These are phyloP conservation scores for Hydra vulgaris DNA, from an alignment of 30 jellyfish, hydroid and myxozoan species.

Conservation along the genomic window DNA sequence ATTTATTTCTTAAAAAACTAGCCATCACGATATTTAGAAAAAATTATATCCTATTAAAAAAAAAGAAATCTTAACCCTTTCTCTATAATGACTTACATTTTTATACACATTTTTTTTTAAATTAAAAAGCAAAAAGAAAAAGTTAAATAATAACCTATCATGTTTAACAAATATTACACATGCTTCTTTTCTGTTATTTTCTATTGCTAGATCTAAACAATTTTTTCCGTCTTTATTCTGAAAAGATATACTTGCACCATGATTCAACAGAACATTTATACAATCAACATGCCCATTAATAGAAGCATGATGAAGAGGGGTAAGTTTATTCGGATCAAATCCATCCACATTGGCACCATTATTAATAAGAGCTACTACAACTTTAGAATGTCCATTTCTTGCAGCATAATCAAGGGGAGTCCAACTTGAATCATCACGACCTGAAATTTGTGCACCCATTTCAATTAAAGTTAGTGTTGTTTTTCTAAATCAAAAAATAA, in stretches of 20 bases:
- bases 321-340: slow-evolving; percentile 44
- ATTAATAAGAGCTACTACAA: slow-evolving; percentile 50
- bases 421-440: slow-evolving; percentile 90
- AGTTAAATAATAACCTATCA: no score
- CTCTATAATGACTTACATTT: no score
- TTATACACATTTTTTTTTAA: no score
- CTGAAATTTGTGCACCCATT: slow-evolving; percentile 91
- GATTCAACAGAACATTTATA: slow-evolving; percentile 50
- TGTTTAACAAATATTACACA: slow-evolving; percentile 86
- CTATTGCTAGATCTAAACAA: slow-evolving; percentile 87
- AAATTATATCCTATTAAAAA: no score
- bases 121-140: no score
- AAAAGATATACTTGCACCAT: slow-evolving; percentile 68
- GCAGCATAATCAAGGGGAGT: slow-evolving; percentile 97
- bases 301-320: slow-evolving; percentile 94
- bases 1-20: no score
- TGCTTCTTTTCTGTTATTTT: slow-evolving; percentile 50
- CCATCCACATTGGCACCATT: slow-evolving; percentile 97
- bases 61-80: no score
- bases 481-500: slow-evolving; percentile 36
- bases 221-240: slow-evolving; percentile 52
- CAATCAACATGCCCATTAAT: slow-evolving; percentile 79
- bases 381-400: slow-evolving; percentile 57
- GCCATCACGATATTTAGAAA: no score
- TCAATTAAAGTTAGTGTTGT: slow-evolving; percentile 41